Base-by-base conservation (phyloP, 2,113 vertebrate species). In the Azemiops feae region DNA sequence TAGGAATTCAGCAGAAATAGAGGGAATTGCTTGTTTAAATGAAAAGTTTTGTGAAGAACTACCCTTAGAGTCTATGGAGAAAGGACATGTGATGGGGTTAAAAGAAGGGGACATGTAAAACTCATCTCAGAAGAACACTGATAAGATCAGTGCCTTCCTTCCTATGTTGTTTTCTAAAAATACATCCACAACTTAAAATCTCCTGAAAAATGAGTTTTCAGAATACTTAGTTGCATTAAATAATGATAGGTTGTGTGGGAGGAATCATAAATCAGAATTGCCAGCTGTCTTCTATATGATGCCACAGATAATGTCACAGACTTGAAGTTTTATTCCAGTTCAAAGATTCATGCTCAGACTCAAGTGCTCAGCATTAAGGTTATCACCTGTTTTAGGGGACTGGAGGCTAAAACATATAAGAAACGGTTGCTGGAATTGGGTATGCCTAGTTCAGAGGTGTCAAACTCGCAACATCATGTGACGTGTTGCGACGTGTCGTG, bases 191-290 rank as follows among this genome's bases (percentile, higher is more conserved):
- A 95, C 95, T 95, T 85, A 95, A 91, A 87, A 90, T 89, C 87
- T 47, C 11, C 20, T 92, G 93, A 81, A 94, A 50, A 95, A 94
- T 5, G 93, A 91, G 69, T 95, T 96, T 95, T 69, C 90, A 92
- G 85, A 94, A 88, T 92, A 92, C 91, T 96, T 85, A 87, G 23
- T 91, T 89, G 81, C 69, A 87, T 94, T 95, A 95, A 96, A 96
- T 96, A 96, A 95, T 95, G 89, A 95, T 94, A 58, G 55, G 6
- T 22, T 57, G 60, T 90, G 88, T 91, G 64, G 95, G 93, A 93
- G 93, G 91, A 96, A 94, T 85, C 91, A 97, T 96, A 96, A 50
- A 95, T 94, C 74, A 50, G 60, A 50, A 0, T 16, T 27, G 92
- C 91, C 34, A 81, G 90, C 81, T 92, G 14, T 8, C n/a, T 89